Conservation (phyloP, 2,888 invertebrate species). For the Panopea generosa region DNA sequence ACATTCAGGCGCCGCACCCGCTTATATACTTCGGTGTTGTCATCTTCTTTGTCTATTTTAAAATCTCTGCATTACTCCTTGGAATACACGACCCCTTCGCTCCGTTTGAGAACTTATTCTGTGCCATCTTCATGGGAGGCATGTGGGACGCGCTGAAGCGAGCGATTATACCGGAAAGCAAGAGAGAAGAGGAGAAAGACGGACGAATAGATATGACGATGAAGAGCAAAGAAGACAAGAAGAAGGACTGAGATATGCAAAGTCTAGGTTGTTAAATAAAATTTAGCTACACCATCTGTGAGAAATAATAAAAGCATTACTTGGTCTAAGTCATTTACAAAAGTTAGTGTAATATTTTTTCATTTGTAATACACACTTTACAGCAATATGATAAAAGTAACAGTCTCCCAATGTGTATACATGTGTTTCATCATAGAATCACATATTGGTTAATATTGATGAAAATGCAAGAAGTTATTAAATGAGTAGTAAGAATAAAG, state of each 20-base stretch:
- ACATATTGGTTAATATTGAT: no score
- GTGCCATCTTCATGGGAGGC: conserved; percentile 95
- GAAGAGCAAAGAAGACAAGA: conserved; percentile 81
- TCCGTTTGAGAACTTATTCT: conserved; percentile 99
- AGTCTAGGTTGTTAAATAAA: background rate
- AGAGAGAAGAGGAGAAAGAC: conserved; percentile 73
- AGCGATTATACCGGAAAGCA: conserved; percentile 89
- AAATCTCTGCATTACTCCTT: conserved; percentile 96
- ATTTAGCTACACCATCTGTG: no score
- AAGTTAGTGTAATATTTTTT: no score
- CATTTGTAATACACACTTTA: no score
- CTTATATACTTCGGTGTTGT: conserved; percentile 99
- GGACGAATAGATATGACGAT: conserved; percentile 70
- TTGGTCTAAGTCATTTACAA: background rate
- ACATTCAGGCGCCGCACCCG: conserved; percentile 98
- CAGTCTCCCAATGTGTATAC: no score
- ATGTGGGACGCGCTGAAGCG: conserved; percentile 98
- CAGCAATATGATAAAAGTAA: no score
- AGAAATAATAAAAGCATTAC: no score
- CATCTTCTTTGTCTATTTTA: conserved; percentile 98
- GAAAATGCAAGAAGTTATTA: no score
- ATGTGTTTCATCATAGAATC: no score
- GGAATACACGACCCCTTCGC: conserved; percentile 99
- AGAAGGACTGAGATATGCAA: conserved; percentile 73
- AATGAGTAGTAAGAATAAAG: no score